A percentile compares a stretch with the other conserved stretches of the same genome.
phyloP scores from a whole-genome alignment of 2,888 invertebrate species.

The Synanthedon myopaeformis region DNA sequence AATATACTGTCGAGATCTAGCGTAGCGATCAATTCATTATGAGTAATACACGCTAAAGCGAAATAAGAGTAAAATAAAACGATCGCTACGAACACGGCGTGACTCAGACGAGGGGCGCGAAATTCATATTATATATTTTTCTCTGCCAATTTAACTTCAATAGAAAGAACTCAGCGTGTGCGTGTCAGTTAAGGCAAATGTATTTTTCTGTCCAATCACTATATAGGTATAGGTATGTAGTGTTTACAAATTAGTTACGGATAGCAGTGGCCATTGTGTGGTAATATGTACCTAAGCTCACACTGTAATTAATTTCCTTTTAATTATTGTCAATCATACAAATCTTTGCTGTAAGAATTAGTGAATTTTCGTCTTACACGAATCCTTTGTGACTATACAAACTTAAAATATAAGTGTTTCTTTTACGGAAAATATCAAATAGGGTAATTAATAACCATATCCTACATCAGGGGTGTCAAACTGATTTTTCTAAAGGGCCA shows the following conservation, averaged over 20 bases:
- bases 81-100: slow-evolving; percentile 19
- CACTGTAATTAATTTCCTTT: background rate
- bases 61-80: slow-evolving; percentile 29
- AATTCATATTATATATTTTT: slow-evolving; percentile 34
- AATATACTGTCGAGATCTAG: too few relatives aligned
- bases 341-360: too few relatives aligned
- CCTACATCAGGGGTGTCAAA: too few relatives aligned
- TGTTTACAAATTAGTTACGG: background rate
- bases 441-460: too few relatives aligned
- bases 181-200: slow-evolving; percentile 10
- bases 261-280: slow-evolving; percentile 7
- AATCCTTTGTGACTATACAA: background rate
- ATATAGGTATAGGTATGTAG: slow-evolving; percentile 3
- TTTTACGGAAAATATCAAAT: too few relatives aligned
- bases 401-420: background rate
- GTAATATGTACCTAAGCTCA: slow-evolving; percentile 5
- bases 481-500: too few relatives aligned
- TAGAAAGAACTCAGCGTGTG: slow-evolving; percentile 25
- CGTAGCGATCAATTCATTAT: slow-evolving; percentile 15
- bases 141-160: slow-evolving; percentile 43
- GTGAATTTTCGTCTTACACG: too few relatives aligned
- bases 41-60: slow-evolving; percentile 29
- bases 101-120: slow-evolving; percentile 34
- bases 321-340: background rate
- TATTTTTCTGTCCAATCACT: background rate